These are phyloP conservation scores for Xenopus laevis DNA, from an alignment of 2,113 vertebrate species.

Conservation along the genomic window DNA sequence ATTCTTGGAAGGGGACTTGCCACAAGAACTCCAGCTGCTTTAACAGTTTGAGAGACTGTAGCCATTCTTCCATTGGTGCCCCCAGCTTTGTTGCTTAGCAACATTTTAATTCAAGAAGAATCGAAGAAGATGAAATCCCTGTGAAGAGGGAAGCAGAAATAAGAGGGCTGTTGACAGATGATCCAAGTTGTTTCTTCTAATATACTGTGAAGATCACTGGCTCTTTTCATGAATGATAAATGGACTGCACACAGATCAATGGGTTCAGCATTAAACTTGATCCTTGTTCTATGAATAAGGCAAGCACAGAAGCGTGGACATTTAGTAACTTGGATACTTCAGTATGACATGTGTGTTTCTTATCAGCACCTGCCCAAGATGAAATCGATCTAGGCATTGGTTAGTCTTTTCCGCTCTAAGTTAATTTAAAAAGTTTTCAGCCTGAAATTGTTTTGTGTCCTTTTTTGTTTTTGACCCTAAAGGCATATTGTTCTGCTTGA, in stretches of 20 bases:
- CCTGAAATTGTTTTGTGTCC: slow-evolving; percentile 1
- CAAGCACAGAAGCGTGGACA: slow-evolving; percentile 55
- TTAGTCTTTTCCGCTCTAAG: slow-evolving; percentile 45
- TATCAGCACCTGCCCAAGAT: slow-evolving; percentile 62
- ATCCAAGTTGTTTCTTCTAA: slow-evolving; percentile 90
- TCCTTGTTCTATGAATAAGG: slow-evolving; percentile 64
- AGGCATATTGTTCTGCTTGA: neutral
- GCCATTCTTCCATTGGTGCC: slow-evolving; percentile 60
- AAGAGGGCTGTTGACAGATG: slow-evolving; percentile 85
- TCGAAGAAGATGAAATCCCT: slow-evolving; percentile 82
- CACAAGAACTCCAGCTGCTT: slow-evolving; percentile 60
- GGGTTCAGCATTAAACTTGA: slow-evolving; percentile 74
- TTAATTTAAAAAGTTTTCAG: slow-evolving; percentile 44
- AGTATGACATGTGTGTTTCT: slow-evolving; percentile 41
- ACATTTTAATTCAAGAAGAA: slow-evolving; percentile 87
- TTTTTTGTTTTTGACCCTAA: slow-evolving; percentile 37
- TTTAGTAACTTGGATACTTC: slow-evolving; percentile 62
- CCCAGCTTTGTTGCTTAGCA: slow-evolving; percentile 87
- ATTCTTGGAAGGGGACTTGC: slow-evolving; percentile 49
- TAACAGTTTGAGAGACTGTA: slow-evolving; percentile 69
- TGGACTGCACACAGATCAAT: slow-evolving; percentile 87
- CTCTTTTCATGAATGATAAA: slow-evolving; percentile 92
- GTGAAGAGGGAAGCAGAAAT: slow-evolving; percentile 83
- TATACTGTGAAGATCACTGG: slow-evolving; percentile 90
- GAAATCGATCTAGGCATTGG: slow-evolving; percentile 62